These are phyloP conservation scores for Neotoma lepida DNA, from an alignment of 2,113 vertebrate genomes.

Conservation along the genomic window DNA sequence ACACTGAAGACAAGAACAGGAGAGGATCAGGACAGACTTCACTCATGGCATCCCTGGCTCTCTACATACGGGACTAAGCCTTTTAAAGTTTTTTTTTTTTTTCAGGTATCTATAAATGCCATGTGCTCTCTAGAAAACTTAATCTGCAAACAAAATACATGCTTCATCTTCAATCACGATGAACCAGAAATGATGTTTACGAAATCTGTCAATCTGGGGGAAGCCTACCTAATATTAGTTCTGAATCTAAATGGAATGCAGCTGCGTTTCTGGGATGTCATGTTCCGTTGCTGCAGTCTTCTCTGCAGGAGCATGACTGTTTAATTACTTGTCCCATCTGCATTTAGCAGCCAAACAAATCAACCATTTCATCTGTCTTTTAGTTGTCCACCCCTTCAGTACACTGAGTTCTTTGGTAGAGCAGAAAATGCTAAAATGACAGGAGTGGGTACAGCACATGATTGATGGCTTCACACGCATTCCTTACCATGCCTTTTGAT, in stretches of 20 bases:
- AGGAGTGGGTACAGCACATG: background rate
- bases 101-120: background rate
- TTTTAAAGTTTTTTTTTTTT: background rate
- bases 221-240: slow-evolving; percentile 55
- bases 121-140: background rate
- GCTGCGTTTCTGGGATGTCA: slow-evolving; percentile 38
- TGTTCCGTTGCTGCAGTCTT: slow-evolving; percentile 12
- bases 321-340: slow-evolving; percentile 69
- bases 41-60: background rate
- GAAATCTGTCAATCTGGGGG: slow-evolving; percentile 54
- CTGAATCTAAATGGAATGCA: slow-evolving; percentile 57
- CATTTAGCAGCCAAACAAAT: slow-evolving; percentile 64
- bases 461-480: background rate
- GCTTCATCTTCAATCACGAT: slow-evolving; percentile 51
- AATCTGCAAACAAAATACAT: background rate
- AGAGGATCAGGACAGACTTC: background rate
- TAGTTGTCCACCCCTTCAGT: background rate
- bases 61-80: background rate
- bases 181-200: slow-evolving; percentile 56
- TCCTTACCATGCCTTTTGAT: background rate
- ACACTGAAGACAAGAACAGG: background rate
- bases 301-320: slow-evolving; percentile 35
- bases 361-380: slow-evolving; percentile 44
- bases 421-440: slow-evolving; percentile 28
- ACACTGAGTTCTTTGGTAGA: slow-evolving; percentile 14